phyloP scores from a whole-genome alignment of 2,113 vertebrate genomes.

The Sprattus sprattus region DNA sequence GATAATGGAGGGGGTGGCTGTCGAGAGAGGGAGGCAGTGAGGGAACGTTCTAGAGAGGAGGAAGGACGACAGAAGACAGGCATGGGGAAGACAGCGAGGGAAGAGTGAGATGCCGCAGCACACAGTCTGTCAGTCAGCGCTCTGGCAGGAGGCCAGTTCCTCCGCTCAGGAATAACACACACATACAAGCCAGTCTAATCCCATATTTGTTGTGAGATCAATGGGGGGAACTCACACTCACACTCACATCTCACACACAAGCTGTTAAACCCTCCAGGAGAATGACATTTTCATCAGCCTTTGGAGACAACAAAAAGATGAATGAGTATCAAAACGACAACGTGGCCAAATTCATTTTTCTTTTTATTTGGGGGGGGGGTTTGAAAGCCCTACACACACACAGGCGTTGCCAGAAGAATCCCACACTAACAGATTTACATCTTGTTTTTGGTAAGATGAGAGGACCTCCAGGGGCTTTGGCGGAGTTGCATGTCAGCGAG shows the following conservation, averaged over 20 bases:
- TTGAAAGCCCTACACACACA: background rate
- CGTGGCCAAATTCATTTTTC: background rate
- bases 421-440: constrained; percentile 41
- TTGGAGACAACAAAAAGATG: background rate
- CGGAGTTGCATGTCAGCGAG: constrained; percentile 29
- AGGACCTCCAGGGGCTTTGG: constrained; percentile 39
- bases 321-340: background rate
- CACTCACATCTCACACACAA: background rate
- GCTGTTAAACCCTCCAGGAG: constrained; percentile 41
- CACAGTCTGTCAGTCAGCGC: background rate
- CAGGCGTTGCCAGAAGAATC: constrained; percentile 34
- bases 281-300: constrained; percentile 63
- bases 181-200: background rate
- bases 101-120: background rate
- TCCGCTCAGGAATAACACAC: background rate
- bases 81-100: background rate
- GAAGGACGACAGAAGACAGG: background rate
- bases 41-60: background rate
- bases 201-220: constrained; percentile 16
- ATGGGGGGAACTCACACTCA: background rate
- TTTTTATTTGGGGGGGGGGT: background rate
- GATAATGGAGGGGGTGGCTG: background rate
- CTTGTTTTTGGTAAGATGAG: constrained; percentile 60
- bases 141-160: background rate
- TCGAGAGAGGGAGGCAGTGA: background rate